Evolutionary conservation across 2,113 vertebrate species (phyloP).

Genomic region (Thunnus thynnus): DNA sequence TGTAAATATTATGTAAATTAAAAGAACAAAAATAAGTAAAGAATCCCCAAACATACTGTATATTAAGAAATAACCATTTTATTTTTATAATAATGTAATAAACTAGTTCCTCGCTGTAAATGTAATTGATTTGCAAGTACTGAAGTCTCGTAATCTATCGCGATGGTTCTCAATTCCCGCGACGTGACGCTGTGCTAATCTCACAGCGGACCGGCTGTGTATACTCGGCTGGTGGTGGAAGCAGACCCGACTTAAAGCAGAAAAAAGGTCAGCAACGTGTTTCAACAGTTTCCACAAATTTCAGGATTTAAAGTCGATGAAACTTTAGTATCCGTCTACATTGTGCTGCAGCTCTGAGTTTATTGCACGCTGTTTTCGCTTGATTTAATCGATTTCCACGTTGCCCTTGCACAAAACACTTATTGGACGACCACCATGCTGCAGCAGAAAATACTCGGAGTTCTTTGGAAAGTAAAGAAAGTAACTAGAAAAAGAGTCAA

Average conservation of each 20-base stretch:
- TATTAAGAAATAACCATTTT: background rate
- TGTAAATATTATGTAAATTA: no score
- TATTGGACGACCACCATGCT: background rate
- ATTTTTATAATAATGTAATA: background rate
- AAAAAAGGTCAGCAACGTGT: constrained; percentile 51
- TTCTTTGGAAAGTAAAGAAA: background rate
- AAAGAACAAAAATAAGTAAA: no score
- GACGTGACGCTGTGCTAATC: background rate
- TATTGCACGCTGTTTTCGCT: background rate
- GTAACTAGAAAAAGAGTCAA: background rate
- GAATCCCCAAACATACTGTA: no score
- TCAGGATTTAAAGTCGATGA: background rate
- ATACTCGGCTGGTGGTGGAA: background rate
- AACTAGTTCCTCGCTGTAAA: no score
- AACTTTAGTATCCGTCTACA: fast-evolving
- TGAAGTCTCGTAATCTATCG: constrained; percentile 43
- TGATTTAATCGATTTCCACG: background rate
- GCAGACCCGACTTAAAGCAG: fast-evolving
- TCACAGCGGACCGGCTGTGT: background rate
- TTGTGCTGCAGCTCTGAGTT: background rate
- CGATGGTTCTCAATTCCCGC: background rate
- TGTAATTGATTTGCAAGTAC: background rate
- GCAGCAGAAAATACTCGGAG: no score
- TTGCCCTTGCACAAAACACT: background rate
- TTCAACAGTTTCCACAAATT: background rate